A percentile compares a stretch with the other conserved stretches of the same genome.
phyloP scores from a whole-genome alignment of 2,888 invertebrate species.

The Yponomeuta evonymella region DNA sequence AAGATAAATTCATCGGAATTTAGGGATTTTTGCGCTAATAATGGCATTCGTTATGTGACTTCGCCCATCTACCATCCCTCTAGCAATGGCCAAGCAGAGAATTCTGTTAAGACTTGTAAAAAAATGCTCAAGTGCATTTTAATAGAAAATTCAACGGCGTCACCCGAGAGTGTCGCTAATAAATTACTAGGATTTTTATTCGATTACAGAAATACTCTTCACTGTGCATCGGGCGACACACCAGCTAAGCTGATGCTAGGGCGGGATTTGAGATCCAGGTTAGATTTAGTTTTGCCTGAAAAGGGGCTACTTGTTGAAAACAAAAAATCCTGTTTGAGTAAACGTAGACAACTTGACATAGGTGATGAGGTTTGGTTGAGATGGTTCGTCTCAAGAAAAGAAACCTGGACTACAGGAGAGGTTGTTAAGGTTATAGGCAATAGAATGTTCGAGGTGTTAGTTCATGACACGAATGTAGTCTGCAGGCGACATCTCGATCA shows the following conservation, averaged over 20 bases:
- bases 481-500: conserved; percentile 20
- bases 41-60: too few relatives aligned
- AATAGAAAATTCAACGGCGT: too few relatives aligned
- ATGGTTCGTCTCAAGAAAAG: conserved; percentile 17
- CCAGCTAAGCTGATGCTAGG: conserved; percentile 27
- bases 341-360: conserved; percentile 16
- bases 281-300: conserved; percentile 22
- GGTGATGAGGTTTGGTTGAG: conserved; percentile 21
- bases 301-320: not conserved
- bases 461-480: conserved; percentile 9
- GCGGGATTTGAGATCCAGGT: conserved; percentile 22
- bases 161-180: too few relatives aligned
- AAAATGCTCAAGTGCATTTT: too few relatives aligned
- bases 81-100: too few relatives aligned
- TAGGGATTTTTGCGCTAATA: too few relatives aligned
- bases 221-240: conserved; percentile 25
- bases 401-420: not conserved
- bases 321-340: not conserved
- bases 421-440: conserved; percentile 17
- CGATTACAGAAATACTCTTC: conserved; percentile 24
- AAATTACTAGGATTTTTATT: too few relatives aligned
- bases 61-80: too few relatives aligned
- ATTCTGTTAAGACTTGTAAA: too few relatives aligned
- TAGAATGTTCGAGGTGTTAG: conserved; percentile 20
- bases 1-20: too few relatives aligned